These are phyloP conservation scores for Rhopilema esculentum DNA, from an alignment of 30 jellyfish, hydroid and myxozoan genomes.

Conservation along the genomic window DNA sequence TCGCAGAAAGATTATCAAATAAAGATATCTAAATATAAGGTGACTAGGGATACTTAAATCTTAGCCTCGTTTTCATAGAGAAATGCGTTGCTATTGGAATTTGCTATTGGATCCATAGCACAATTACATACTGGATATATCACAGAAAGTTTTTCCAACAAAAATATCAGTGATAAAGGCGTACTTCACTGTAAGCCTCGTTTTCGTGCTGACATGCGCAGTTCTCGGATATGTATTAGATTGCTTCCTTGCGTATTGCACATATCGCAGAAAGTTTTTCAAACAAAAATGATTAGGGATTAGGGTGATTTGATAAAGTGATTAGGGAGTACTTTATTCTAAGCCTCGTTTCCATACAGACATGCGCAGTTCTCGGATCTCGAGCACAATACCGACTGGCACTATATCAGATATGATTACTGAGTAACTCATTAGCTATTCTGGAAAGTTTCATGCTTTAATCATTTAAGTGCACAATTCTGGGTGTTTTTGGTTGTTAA, in stretches of 20 bases:
- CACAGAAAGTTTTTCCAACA: background rate
- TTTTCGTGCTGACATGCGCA: background rate
- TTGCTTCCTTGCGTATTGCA: background rate
- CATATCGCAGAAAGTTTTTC: background rate
- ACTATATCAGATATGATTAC: background rate
- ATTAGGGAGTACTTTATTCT: background rate
- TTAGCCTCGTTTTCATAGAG: background rate
- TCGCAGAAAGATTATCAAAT: background rate
- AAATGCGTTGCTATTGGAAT: background rate
- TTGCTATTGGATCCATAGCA: background rate
- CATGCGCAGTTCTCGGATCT: background rate
- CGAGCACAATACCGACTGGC: background rate
- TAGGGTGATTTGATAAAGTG: no score
- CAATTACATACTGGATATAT: background rate
- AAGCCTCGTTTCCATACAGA: background rate
- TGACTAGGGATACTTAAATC: background rate
- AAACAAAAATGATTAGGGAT: background rate
- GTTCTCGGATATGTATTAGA: background rate
- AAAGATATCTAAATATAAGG: background rate
- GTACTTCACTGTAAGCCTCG: background rate
- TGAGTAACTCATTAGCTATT: background rate
- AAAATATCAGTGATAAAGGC: background rate
- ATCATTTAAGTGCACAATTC: background rate
- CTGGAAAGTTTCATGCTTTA: background rate
- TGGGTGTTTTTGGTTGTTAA: background rate